phyloP scores from a whole-genome alignment of 2,113 vertebrate genomes.

The Ictalurus punctatus region DNA sequence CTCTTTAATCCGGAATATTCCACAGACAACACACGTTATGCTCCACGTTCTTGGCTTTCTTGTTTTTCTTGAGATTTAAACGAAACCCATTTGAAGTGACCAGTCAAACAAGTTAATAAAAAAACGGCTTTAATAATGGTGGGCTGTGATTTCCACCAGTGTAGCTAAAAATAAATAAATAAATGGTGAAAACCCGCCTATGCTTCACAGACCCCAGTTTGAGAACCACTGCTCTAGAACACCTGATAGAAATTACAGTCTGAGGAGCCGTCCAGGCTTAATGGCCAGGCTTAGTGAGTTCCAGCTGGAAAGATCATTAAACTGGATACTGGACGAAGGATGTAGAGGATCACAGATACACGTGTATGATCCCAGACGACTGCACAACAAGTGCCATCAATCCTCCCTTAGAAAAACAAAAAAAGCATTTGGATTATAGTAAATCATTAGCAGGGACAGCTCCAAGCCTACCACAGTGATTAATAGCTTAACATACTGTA shows the following conservation, averaged over 20 bases:
- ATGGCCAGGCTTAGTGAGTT: background rate
- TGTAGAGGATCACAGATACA: background rate
- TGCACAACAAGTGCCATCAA: background rate
- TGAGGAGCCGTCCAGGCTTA: background rate
- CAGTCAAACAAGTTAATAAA: no score
- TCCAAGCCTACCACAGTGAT: background rate
- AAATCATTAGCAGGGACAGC: background rate
- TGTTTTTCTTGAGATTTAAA: background rate
- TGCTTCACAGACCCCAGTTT: background rate
- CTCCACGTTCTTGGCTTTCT: background rate
- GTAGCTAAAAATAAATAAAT: background rate
- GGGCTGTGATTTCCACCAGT: background rate
- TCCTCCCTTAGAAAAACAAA: no score
- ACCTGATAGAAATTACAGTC: background rate
- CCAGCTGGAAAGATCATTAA: background rate
- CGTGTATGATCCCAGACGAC: background rate
- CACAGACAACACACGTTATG: background rate
- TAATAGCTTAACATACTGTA: background rate
- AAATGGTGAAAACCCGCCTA: background rate
- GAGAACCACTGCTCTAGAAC: background rate
- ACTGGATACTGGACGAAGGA: background rate
- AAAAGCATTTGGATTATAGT: background rate
- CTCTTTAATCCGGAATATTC: no score
- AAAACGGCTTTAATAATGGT: background rate
- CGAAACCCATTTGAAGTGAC: background rate